Base-by-base conservation (phyloP, 2,888 invertebrate species). In the Entomobrya multifasciata region DNA sequence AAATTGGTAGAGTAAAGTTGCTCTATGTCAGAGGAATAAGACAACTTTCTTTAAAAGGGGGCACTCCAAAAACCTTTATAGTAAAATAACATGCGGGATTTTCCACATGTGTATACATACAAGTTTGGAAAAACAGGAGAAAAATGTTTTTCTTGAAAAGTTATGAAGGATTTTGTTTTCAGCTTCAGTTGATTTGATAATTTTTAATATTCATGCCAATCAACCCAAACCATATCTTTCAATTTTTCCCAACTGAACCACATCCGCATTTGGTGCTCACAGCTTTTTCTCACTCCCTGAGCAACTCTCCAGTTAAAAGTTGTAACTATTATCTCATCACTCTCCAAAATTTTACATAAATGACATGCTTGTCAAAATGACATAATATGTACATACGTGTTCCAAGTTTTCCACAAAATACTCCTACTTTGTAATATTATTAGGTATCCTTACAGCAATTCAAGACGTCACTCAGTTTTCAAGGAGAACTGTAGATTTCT, bases 1-100 rank as follows among this genome's bases (percentile, higher is more conserved):
- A 84, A 77, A 77, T 84, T 67, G 77, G 77, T 65, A 77, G 8
- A 47, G 84, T 36, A 57, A 76, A 57, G 36, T 57, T 76, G 15
- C 15, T 20, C 13, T 17, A 20, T 47, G 44, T 6, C 13, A 52
- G 36, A 60, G 44, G n/a, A 70, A 55, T 17, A 20, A 72, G 30
- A 72, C n/a, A 8, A 36, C 36, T 8, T 36, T 36, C 8, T 36
- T 36, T 36, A 36, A 36, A 44, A 67, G 36, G 67, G 15, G 22
- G 17, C 22, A 44, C 49, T 36, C 30, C 15, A 41, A 76, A 76
- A 76, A 4, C 49, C 72, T 72, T 72, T 72, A 49, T n/a, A 49
- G 27, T 72, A 72, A 49, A 72, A 72, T 49, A 72, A 72, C 72
- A 72, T 27, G 15, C 49, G 49, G 36, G 36, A 36, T 8, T 4